These are phyloP conservation scores for Schizopygopsis malacanthus DNA, from an alignment of 2,797 vertebrate genomes.

Conservation along the genomic window DNA sequence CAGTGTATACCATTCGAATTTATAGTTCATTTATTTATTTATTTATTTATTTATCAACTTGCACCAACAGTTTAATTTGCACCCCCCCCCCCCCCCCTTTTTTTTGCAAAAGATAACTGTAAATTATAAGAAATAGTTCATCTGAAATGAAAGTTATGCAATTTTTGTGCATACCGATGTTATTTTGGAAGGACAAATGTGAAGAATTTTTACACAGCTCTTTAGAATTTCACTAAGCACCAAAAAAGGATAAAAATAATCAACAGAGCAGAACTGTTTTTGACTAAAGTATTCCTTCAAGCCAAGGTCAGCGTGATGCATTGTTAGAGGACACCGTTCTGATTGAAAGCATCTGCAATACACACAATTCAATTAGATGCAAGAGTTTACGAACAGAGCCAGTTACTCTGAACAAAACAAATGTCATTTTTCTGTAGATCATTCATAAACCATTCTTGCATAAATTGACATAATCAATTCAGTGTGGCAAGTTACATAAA, in stretches of 20 bases:
- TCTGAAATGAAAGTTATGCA: neutral
- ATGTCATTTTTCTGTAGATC: neutral
- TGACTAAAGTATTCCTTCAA: neutral
- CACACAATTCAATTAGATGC: neutral
- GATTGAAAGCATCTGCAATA: neutral
- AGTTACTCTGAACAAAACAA: neutral
- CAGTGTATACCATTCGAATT: neutral
- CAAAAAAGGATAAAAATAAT: neutral
- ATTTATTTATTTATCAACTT: neutral
- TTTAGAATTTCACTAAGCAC: neutral
- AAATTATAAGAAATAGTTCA: neutral
- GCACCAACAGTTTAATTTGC: neutral
- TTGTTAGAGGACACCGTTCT: neutral
- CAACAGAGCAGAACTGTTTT: too few species aligned
- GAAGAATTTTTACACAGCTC: neutral
- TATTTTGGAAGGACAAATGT: neutral
- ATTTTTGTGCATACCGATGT: neutral
- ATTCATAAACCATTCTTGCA: neutral
- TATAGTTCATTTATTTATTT: neutral
- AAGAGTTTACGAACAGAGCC: neutral
- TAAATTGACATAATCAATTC: neutral
- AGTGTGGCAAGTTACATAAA: neutral
- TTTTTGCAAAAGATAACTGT: neutral
- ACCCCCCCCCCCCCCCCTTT: neutral
- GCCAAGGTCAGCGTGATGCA: neutral